A percentile compares a stretch with the other conserved stretches of the same genome.
These are phyloP conservation scores for Nephrocerus scutellatus DNA, from an alignment of 2,888 invertebrate species.

Conservation along the genomic window DNA sequence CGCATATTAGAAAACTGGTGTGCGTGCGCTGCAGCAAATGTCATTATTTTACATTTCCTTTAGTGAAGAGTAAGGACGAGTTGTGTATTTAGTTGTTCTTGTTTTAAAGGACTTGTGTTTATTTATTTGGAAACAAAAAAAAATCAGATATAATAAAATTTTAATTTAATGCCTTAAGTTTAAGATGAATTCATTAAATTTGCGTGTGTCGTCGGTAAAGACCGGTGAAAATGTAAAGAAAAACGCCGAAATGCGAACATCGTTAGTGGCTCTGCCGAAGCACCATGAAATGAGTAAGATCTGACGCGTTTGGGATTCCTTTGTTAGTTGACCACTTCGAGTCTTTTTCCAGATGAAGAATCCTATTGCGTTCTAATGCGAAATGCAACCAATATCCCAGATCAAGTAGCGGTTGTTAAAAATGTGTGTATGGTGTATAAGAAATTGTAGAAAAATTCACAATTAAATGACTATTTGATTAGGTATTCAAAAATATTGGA, in stretches of 20 bases:
- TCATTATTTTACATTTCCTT: too few relatives aligned
- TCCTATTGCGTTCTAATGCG: constrained; percentile 27
- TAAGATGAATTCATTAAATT: constrained; percentile 34
- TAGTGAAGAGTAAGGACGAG: too few relatives aligned
- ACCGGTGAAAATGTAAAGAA: constrained; percentile 32
- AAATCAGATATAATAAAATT: too few relatives aligned
- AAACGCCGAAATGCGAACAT: constrained; percentile 32
- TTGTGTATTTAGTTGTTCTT: too few relatives aligned
- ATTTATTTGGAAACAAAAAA: too few relatives aligned
- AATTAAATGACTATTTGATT: constrained; percentile 1
- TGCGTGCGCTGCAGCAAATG: too few relatives aligned
- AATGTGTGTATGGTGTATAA: constrained; percentile 25
- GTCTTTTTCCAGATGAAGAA: constrained; percentile 22
- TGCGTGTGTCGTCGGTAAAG: constrained; percentile 33
- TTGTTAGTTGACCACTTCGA: constrained; percentile 1
- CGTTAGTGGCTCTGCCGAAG: constrained; percentile 27
- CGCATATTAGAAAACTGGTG: too few relatives aligned
- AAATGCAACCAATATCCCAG: constrained; percentile 28
- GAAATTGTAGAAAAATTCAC: not conserved
- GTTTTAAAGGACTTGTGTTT: too few relatives aligned
- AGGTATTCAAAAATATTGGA: constrained; percentile 27
- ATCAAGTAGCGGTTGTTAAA: constrained; percentile 33
- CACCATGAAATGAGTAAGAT: constrained; percentile 27
- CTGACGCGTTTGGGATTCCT: constrained; percentile 4
- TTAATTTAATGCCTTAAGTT: too few relatives aligned